Conservation (phyloP, 2,888 invertebrate species). For the Cheiracanthium punctorium region DNA sequence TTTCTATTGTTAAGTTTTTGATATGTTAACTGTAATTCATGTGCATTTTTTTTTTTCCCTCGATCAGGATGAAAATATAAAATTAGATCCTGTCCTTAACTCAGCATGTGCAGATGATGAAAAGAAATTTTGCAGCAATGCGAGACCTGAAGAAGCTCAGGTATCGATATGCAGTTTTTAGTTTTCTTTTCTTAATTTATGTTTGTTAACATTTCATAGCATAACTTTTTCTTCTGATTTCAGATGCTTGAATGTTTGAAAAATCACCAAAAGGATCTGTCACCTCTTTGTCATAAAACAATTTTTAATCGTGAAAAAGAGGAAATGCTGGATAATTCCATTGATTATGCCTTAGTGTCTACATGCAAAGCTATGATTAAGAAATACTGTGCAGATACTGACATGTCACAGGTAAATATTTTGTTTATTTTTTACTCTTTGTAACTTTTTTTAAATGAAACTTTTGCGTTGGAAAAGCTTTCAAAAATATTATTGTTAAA, state of each 20-base stretch:
- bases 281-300: slow-evolving; percentile 84
- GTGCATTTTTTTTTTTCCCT: slow-evolving; percentile 74
- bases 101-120: slow-evolving; percentile 76
- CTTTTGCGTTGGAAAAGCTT: too few species aligned
- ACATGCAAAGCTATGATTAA: slow-evolving; percentile 91
- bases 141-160: slow-evolving; percentile 75
- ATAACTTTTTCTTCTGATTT: not conserved
- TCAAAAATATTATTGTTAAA: too few species aligned
- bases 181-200: not conserved
- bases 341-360: slow-evolving; percentile 89
- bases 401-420: slow-evolving; percentile 78
- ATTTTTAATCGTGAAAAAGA: slow-evolving; percentile 90
- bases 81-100: slow-evolving; percentile 83
- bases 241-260: slow-evolving; percentile 87
- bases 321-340: slow-evolving; percentile 89
- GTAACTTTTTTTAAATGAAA: too few species aligned
- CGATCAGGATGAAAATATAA: slow-evolving; percentile 92
- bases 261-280: slow-evolving; percentile 80
- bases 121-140: slow-evolving; percentile 75
- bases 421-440: too few species aligned
- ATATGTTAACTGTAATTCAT: too few species aligned
- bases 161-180: slow-evolving; percentile 72
- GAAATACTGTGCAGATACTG: slow-evolving; percentile 86
- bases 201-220: not conserved
- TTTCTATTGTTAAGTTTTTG: too few species aligned